Evolutionary conservation across 1,140 invertebrate species (phyloP).

Genomic region (Atta cephalotes): DNA sequence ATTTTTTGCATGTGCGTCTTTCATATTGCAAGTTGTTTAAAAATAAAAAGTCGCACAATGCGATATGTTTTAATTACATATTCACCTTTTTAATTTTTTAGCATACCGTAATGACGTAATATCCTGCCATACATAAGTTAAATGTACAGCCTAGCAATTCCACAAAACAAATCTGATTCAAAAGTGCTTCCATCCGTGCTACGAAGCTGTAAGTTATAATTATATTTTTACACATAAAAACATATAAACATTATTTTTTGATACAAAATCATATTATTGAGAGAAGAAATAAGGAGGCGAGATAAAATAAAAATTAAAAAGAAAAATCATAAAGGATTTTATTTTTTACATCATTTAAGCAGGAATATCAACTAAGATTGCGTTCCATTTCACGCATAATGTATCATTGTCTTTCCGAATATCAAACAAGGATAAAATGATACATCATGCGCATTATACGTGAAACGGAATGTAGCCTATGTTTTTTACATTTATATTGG

Average conservation of each 20-base stretch:
- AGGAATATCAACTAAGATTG: background rate
- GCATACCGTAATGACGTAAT: conserved; percentile 77
- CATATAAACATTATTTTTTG: background rate
- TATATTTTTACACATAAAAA: background rate
- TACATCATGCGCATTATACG: no score
- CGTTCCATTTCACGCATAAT: no score
- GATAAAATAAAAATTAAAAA: background rate
- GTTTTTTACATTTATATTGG: conserved; percentile 18
- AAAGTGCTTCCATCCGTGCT: conserved; percentile 68
- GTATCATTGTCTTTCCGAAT: no score
- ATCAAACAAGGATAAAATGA: no score
- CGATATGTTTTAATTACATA: conserved; percentile 16
- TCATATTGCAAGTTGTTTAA: background rate
- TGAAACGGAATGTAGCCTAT: no score
- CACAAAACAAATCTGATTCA: conserved; percentile 77
- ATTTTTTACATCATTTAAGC: background rate
- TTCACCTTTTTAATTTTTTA: conserved; percentile 48
- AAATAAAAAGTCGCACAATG: background rate
- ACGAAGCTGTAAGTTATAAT: conserved; percentile 71
- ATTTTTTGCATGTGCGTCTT: background rate
- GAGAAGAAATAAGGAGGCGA: background rate
- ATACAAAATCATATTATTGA: background rate
- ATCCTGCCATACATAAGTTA: conserved; percentile 79
- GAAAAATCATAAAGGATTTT: background rate
- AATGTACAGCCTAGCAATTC: conserved; percentile 79